Evolutionary conservation across 2,797 vertebrate species (phyloP).

Genomic region (Adelosebastes latens): DNA sequence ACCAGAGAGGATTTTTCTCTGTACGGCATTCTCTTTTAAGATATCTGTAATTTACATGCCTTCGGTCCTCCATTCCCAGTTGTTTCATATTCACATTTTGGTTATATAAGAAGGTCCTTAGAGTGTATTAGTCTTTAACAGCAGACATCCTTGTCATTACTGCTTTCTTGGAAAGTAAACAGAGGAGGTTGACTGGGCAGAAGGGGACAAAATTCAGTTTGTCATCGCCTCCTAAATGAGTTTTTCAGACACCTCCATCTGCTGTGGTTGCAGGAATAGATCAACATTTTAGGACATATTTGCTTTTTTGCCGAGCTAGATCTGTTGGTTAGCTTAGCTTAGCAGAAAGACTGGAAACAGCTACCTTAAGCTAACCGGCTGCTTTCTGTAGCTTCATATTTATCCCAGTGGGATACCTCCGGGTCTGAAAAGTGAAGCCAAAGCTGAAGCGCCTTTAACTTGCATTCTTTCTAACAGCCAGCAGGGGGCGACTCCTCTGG

Average conservation of each 20-base stretch:
- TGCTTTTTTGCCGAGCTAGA: neutral
- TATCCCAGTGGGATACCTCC: neutral
- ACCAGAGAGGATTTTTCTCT: constrained; percentile 15
- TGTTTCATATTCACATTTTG: constrained; percentile 40
- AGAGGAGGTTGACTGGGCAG: neutral
- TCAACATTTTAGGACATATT: neutral
- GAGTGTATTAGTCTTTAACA: neutral
- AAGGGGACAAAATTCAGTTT: neutral
- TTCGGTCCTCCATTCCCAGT: constrained; percentile 14
- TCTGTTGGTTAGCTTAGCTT: too few relatives aligned
- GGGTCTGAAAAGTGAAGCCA: too few relatives aligned
- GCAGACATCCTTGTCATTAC: neutral
- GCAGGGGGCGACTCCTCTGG: too few relatives aligned
- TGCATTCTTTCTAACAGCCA: too few relatives aligned
- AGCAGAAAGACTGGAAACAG: neutral
- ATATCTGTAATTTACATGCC: constrained; percentile 29
- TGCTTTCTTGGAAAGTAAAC: constrained; percentile 1
- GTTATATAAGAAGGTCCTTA: constrained; percentile 7
- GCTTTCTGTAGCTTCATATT: neutral
- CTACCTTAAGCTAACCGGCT: neutral
- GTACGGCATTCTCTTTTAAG: constrained; percentile 20
- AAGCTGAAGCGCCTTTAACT: too few relatives aligned
- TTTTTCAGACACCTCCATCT: neutral
- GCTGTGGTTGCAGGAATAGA: neutral
- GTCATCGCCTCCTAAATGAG: neutral